phyloP scores from a whole-genome alignment of 64 coral and sea anemone genomes.

The Montipora efflorescens region DNA sequence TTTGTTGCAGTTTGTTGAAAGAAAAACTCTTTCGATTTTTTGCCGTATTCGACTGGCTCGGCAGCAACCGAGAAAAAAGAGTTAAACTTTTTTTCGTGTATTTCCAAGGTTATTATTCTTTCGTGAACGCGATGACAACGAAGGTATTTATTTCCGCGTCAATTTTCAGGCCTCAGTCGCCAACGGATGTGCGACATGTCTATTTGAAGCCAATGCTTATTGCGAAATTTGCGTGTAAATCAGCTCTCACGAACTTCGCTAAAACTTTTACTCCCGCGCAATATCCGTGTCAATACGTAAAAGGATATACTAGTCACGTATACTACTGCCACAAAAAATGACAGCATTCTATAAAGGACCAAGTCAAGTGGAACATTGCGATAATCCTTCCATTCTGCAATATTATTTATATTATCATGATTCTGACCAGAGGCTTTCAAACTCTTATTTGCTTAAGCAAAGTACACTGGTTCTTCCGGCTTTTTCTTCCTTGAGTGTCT shows the following conservation, averaged over 20 bases:
- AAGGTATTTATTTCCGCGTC: background rate
- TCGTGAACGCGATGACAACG: background rate
- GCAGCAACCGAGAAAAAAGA: too few relatives aligned
- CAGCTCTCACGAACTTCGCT: slow-evolving; percentile 10
- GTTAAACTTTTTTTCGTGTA: background rate
- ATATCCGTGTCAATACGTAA: slow-evolving; percentile 4
- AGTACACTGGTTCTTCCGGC: background rate
- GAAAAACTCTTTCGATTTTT: background rate
- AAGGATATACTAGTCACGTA: slow-evolving; percentile 11
- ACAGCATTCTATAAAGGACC: background rate
- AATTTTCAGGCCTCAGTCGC: background rate
- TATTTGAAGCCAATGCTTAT: background rate
- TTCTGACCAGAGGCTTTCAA: background rate
- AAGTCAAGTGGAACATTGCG: slow-evolving; percentile 11
- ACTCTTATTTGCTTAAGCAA: slow-evolving; percentile 8
- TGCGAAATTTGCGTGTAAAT: background rate
- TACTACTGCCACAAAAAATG: background rate
- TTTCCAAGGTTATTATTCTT: background rate
- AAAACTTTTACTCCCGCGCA: background rate
- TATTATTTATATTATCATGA: slow-evolving; percentile 12
- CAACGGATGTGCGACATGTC: background rate
- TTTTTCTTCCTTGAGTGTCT: background rate
- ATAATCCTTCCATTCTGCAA: background rate
- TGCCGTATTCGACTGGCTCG: too few relatives aligned
- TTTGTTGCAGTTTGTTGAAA: background rate